phyloP scores from a whole-genome alignment of 2,113 vertebrate genomes.

The Phoenicopterus ruber region DNA sequence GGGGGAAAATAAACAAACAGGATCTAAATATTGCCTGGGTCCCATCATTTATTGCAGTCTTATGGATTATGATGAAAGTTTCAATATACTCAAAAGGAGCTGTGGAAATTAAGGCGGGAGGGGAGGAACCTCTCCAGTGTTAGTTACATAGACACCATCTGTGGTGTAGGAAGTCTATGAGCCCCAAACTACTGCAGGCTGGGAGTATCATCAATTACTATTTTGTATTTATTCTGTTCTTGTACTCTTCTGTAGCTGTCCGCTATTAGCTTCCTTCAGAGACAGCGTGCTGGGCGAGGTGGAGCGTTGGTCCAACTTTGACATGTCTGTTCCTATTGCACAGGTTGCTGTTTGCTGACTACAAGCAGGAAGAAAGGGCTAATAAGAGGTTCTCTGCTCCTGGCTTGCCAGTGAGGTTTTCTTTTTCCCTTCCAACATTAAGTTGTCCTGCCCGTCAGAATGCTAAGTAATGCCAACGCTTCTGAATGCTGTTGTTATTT shows the following conservation, averaged over 20 bases:
- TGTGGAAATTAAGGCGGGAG: neutral
- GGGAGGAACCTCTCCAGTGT: neutral
- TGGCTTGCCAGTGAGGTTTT: neutral
- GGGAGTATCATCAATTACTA: neutral
- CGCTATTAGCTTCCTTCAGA: neutral
- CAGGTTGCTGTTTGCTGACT: neutral
- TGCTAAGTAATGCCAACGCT: neutral
- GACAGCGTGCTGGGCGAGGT: neutral
- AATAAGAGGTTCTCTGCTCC: neutral
- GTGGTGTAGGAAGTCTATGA: neutral
- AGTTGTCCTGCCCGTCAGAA: neutral
- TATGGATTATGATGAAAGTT: neutral
- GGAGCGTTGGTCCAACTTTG: neutral
- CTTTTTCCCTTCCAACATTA: neutral
- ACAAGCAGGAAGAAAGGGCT: neutral
- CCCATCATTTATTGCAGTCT: neutral
- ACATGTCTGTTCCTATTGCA: neutral
- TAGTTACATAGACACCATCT: neutral
- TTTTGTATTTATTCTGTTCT: neutral
- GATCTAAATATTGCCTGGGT: neutral
- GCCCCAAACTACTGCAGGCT: neutral
- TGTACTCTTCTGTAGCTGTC: neutral
- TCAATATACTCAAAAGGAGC: neutral
- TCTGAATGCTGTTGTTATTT: neutral
- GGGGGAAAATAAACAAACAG: neutral